Evolutionary conservation across 2,113 vertebrate species (phyloP), one percentile per base, ranked within the genome.

Genomic region (Malurus elegans): DNA sequence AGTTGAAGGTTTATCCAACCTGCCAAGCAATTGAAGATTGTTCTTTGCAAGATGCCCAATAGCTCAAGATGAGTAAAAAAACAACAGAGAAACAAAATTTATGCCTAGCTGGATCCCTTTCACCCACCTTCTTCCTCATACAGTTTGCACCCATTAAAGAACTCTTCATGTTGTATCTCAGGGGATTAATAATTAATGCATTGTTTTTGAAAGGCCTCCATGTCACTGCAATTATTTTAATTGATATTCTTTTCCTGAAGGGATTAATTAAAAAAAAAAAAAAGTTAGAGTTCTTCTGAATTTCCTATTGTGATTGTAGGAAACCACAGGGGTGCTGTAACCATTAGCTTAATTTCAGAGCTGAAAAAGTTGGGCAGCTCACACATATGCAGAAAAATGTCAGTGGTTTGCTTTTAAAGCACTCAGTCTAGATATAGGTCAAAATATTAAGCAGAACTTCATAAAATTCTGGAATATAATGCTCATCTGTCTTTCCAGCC

Each of bases 301-400:
- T n/a, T 82, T 90, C 70, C 87, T 85, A 45, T 32, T 34, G 80
- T 0, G 2, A 73, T 56, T 74, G 53, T 36, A 84, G 62, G 62
- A 93, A 94, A n/a, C 81, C 74, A 53, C 93, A 62, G 85, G 71
- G 82, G 50, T 85, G 54, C 74, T 90, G 28, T 75, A 90, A 67
- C 31, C 23, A 76, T 82, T 61, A 72, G 10, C 13, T 62, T 93
- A 56, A 90, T 93, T 87, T 93, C 50, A 79, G 45, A 76, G 45
- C 23, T 79, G 42, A 61, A 72, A 64, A 93, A 48, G 20, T 50
- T 72, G 50, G 82, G 36, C 57, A 76, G 50, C 53, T 82, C 42
- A 21, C 47, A 79, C 32, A 69, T 65, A 70, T 57, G 70, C 66
- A 83, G 58, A 34, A 88, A 40, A 86, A 48, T 85, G 32, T 29